Conservation (phyloP, 2,888 invertebrate genomes). For the Electrophaes corylata region DNA sequence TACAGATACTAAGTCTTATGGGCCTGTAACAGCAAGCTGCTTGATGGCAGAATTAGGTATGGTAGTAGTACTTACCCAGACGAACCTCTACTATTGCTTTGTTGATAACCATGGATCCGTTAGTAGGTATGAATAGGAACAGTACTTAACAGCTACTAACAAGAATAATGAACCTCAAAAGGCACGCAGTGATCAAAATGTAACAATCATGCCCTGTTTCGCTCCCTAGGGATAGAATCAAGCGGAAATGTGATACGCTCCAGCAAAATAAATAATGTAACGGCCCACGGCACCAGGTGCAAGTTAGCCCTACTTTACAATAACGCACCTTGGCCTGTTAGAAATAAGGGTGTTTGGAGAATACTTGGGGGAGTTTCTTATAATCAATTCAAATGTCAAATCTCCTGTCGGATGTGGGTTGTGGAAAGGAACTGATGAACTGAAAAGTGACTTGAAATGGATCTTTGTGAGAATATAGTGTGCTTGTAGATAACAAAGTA, state of each 20-base stretch:
- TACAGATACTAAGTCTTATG: too few species aligned
- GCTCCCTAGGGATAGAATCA: slow-evolving; percentile 21
- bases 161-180: not conserved
- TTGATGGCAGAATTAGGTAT: too few species aligned
- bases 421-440: slow-evolving; percentile 17
- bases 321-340: not conserved
- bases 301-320: not conserved
- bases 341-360: not conserved
- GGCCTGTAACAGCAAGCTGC: too few species aligned
- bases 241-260: slow-evolving; percentile 27
- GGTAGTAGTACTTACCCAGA: too few species aligned
- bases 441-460: slow-evolving; percentile 16
- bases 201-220: slow-evolving; percentile 2
- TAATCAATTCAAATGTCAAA: slow-evolving; percentile 32
- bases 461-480: not conserved
- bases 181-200: not conserved
- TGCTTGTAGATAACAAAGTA: slow-evolving; percentile 4
- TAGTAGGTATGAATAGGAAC: too few species aligned
- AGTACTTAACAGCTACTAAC: too few species aligned
- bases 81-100: too few species aligned
- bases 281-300: slow-evolving; percentile 16
- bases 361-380: slow-evolving; percentile 1
- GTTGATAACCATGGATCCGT: too few species aligned
- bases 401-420: slow-evolving; percentile 20
- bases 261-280: slow-evolving; percentile 28